These are phyloP conservation scores for Dendrolimus kikuchii DNA, from an alignment of 1,140 invertebrate genomes.

Conservation along the genomic window DNA sequence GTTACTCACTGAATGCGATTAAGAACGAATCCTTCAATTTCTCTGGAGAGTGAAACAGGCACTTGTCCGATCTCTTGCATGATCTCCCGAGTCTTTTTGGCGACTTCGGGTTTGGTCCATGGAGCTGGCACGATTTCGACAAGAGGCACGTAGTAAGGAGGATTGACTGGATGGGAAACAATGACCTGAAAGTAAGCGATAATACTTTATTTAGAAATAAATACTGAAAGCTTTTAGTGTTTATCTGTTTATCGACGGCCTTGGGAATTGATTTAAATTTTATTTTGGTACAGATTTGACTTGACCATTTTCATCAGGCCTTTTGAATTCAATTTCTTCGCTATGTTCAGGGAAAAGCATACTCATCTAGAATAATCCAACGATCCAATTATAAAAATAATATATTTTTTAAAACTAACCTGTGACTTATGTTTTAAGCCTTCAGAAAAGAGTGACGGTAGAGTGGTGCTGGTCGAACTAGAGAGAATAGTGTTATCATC, in stretches of 20 bases:
- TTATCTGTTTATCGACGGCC: too few species aligned
- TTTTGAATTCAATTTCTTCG: too few species aligned
- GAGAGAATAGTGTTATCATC: constrained; percentile 84
- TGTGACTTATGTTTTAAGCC: constrained; percentile 84
- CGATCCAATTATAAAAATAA: background rate
- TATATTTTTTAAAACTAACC: constrained; percentile 30
- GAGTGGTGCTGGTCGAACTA: constrained; percentile 93
- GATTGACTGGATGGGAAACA: constrained; percentile 95
- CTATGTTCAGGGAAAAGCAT: too few species aligned
- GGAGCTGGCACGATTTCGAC: constrained; percentile 96
- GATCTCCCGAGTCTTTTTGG: constrained; percentile 79
- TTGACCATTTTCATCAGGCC: too few species aligned
- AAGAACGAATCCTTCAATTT: constrained; percentile 93
- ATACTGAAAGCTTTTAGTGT: too few species aligned
- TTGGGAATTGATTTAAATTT: too few species aligned
- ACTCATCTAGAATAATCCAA: background rate
- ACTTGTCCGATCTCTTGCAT: constrained; percentile 93
- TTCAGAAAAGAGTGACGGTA: constrained; percentile 89
- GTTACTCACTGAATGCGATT: constrained; percentile 91
- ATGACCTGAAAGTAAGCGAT: constrained; percentile 34
- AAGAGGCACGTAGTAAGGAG: constrained; percentile 95
- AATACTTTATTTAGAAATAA: background rate
- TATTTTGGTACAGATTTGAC: too few species aligned
- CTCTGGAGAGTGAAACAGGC: constrained; percentile 87
- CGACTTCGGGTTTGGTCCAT: constrained; percentile 85